Percentiles rank a stretch among this genome's conserved stretches.
These are phyloP conservation scores for Octomys mimax DNA, from an alignment of 2,797 vertebrate species.

Conservation along the genomic window DNA sequence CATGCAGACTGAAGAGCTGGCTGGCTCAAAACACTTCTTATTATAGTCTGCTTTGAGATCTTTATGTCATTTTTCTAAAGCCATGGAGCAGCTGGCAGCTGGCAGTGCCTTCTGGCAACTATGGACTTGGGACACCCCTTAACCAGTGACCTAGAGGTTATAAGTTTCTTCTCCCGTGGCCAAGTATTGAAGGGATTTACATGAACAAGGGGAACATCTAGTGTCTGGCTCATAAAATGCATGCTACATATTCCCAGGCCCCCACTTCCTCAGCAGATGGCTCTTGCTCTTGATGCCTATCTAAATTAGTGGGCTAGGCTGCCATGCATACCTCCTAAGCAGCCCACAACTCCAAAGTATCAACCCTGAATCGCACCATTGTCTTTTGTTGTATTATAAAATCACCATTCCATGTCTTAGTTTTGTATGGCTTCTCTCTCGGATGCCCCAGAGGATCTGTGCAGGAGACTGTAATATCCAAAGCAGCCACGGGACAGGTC, in stretches of 20 bases:
- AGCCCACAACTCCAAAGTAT: background rate
- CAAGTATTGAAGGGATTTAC: constrained; percentile 32
- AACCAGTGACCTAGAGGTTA: constrained; percentile 16
- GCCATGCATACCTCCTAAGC: background rate
- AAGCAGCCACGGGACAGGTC: background rate
- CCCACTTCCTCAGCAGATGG: background rate
- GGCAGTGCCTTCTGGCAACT: background rate
- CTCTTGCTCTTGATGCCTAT: background rate
- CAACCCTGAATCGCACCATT: background rate
- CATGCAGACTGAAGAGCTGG: background rate
- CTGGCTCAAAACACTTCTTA: rapidly evolving
- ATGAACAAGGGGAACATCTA: background rate
- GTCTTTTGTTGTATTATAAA: background rate
- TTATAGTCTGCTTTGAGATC: background rate
- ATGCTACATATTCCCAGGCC: background rate
- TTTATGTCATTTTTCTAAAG: background rate
- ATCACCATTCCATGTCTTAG: background rate
- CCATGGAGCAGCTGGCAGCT: constrained; percentile 1
- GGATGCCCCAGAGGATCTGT: background rate
- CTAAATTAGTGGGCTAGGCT: background rate
- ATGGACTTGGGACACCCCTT: background rate
- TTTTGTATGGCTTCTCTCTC: background rate
- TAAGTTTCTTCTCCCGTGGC: constrained; percentile 19
- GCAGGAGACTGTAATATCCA: background rate
- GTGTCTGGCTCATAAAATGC: constrained; percentile 1